These are phyloP conservation scores for Fundulus diaphanus DNA, from an alignment of 2,797 vertebrate genomes.

Conservation along the genomic window DNA sequence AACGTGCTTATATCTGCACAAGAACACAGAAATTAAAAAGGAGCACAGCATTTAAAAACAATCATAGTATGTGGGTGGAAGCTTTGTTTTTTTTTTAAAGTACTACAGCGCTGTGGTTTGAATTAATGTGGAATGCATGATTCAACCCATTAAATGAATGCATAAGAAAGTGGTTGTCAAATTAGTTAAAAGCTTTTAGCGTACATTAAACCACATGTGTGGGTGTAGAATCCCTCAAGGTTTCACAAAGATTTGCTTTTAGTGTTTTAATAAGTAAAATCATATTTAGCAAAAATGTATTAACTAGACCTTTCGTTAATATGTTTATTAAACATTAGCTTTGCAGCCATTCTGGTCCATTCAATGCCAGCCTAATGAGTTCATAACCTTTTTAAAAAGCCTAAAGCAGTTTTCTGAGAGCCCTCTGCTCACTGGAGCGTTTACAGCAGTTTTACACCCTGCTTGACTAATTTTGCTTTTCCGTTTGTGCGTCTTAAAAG, in stretches of 20 bases:
- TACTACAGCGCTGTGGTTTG: constrained; percentile 40
- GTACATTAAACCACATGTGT: constrained; percentile 4
- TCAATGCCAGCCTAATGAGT: constrained; percentile 28
- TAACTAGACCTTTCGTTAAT: background rate
- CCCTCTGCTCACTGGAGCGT: constrained; percentile 32
- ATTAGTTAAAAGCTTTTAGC: constrained; percentile 43
- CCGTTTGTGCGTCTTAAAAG: constrained; percentile 25
- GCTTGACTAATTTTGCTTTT: constrained; percentile 38
- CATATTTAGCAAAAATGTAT: constrained; percentile 10
- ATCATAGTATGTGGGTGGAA: constrained; percentile 15
- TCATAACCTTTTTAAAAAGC: constrained; percentile 41
- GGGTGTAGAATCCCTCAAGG: constrained; percentile 24
- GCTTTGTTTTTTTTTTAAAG: constrained; percentile 42
- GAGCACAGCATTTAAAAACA: background rate
- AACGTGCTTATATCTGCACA: background rate
- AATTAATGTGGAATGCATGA: background rate
- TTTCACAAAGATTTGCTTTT: constrained; percentile 32
- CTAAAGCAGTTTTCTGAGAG: constrained; percentile 28
- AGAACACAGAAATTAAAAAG: background rate
- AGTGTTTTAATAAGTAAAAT: constrained; percentile 30
- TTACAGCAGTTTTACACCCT: constrained; percentile 24
- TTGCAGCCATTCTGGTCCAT: constrained; percentile 10
- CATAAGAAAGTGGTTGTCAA: constrained; percentile 39
- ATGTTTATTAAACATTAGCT: constrained; percentile 3
- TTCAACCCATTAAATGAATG: constrained; percentile 12